Conservation (phyloP, 2,113 vertebrate genomes). For the Andinoacara biseriatus region DNA sequence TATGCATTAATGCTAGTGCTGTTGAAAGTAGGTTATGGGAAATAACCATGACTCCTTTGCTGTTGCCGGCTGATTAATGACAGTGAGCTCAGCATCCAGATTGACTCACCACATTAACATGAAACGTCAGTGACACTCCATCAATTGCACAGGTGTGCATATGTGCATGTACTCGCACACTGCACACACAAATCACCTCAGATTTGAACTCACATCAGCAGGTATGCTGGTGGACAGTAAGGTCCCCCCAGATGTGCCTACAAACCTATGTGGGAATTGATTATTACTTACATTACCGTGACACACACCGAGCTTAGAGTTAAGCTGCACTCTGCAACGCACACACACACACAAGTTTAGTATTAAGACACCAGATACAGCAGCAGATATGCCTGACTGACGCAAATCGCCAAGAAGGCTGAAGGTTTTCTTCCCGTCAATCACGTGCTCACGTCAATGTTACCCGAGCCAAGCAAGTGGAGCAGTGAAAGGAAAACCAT, state of each 20-base stretch:
- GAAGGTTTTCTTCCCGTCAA: conserved; percentile 58
- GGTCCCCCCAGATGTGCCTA: background rate
- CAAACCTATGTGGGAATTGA: conserved; percentile 9
- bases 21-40: conserved; percentile 54
- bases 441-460: conserved; percentile 27
- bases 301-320: background rate
- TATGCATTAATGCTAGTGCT: background rate
- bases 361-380: conserved; percentile 36
- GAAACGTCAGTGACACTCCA: conserved; percentile 27
- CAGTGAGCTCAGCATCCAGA: conserved; percentile 41
- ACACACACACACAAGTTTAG: conserved; percentile 5
- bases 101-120: conserved; percentile 10
- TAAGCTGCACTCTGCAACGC: background rate
- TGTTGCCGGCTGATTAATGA: conserved; percentile 62
- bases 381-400: conserved; percentile 53
- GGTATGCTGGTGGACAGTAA: background rate
- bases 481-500: conserved; percentile 54
- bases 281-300: conserved; percentile 24
- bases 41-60: conserved; percentile 46
- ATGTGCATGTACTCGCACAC: background rate
- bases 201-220: background rate
- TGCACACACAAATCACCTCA: background rate
- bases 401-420: conserved; percentile 45
- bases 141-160: conserved; percentile 27
- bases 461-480: conserved; percentile 47